These are phyloP conservation scores for Cladorhizidae sp. DNA, from an alignment of 37 sponge, comb jelly and placozoan species.

Conservation along the genomic window DNA sequence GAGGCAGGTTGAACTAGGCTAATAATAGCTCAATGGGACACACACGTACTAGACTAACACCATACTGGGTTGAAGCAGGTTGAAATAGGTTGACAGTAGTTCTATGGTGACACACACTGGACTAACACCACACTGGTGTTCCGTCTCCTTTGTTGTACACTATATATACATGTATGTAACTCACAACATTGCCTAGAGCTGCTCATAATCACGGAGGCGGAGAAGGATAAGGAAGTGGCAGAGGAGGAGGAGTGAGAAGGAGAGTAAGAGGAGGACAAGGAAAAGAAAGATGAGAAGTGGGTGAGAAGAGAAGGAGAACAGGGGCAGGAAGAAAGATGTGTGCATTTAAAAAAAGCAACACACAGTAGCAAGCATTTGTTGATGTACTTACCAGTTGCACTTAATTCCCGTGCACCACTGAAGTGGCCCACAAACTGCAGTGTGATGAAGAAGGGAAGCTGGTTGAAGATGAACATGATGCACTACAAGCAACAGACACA, in stretches of 20 bases:
- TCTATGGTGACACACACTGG: too few relatives aligned
- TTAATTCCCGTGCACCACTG: conserved; percentile 31
- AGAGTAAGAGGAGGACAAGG: too few relatives aligned
- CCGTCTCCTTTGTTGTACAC: too few relatives aligned
- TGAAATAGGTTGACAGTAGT: too few relatives aligned
- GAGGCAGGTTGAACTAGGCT: too few relatives aligned
- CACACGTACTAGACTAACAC: too few relatives aligned
- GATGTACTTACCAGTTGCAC: conserved; percentile 30
- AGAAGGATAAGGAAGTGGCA: too few relatives aligned
- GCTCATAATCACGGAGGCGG: background rate
- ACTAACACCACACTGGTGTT: too few relatives aligned
- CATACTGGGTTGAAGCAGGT: too few relatives aligned
- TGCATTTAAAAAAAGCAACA: background rate
- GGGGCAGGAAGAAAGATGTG: background rate
- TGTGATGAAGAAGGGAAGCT: conserved; percentile 20
- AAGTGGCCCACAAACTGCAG: conserved; percentile 51
- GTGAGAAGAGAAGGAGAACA: background rate
- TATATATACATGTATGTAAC: too few relatives aligned
- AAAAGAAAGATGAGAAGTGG: background rate
- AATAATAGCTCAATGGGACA: too few relatives aligned
- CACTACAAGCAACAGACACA: conserved; percentile 9
- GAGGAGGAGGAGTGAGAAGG: too few relatives aligned
- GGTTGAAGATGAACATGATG: conserved; percentile 10
- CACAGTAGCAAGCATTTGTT: background rate
- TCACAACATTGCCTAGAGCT: conserved; percentile 11